Base-by-base conservation (phyloP, 2,797 vertebrate species). In the Anniella stebbinsi region DNA sequence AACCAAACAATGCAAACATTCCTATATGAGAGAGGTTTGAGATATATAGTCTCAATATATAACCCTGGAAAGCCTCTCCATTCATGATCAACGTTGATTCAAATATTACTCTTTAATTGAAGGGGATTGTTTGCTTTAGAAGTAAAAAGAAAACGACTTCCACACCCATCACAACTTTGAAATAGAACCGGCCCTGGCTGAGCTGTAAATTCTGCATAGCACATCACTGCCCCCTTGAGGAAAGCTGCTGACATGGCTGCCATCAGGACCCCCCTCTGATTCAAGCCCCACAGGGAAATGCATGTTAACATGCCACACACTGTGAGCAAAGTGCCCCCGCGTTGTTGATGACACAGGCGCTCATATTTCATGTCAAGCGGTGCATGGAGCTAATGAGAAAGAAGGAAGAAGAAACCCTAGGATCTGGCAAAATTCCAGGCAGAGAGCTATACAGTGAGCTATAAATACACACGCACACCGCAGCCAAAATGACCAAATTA, bases 141-240 rank as follows among this genome's bases (percentile, higher is more conserved):
- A 13, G n/a, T 23, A 38, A 57, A 88, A 84, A 83, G 48, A 77
- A 54, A 72, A 67, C 18, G 0, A 12, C 38, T 67, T 13, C 84
- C 3, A 10, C 67, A 1, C 0, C 4, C 7, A 0, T 23, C 1
- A 63, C 72, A 23, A 23, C 1, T 67, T 87, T 51, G 2, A 28
- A 36, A 77, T 28, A 73, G 17, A 86, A 73, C 45, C 70, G 7
- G 4, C 60, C 60, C n/a, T 30, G 33, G 33, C 45, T 45, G 45
- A 51, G 51, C 51, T 12, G 69, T 67, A 17, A 10, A 18, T 36
- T 69, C 77, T 85, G 0, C 6, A 38, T 91, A 93, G 95, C 89
- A 21, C 89, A 8, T 38, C 63, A 84, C 93, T 94, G 97, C 96
- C 96, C 95, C 80, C 97, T 97, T 94, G 94, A 96, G 97, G 96